Evolutionary conservation across 2,113 vertebrate species (phyloP).

Genomic region (Sigmodon hispidus): DNA sequence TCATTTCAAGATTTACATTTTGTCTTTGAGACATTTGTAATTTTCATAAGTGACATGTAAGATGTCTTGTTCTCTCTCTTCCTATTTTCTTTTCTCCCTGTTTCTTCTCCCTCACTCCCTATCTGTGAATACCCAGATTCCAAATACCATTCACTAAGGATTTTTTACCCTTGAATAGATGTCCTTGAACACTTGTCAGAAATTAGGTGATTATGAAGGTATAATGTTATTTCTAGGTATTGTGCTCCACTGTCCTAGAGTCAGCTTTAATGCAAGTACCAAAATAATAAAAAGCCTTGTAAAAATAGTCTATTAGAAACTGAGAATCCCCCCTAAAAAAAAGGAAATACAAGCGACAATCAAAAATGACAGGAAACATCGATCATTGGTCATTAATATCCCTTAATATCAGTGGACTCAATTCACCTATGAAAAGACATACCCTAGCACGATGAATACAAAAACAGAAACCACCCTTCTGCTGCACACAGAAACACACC

Average conservation of each 20-base stretch:
- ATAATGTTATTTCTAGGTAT: neutral
- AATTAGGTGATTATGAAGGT: neutral
- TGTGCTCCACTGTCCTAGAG: neutral
- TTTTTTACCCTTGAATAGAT: neutral
- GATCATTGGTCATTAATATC: too few relatives aligned
- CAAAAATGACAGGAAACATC: too few relatives aligned
- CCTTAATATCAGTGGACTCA: too few relatives aligned
- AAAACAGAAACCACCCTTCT: too few relatives aligned
- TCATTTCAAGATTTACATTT: neutral
- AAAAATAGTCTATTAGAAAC: too few relatives aligned
- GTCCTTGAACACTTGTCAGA: neutral
- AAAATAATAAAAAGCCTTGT: neutral
- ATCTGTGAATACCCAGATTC: neutral
- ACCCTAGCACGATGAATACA: too few relatives aligned
- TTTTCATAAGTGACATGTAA: neutral
- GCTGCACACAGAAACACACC: too few relatives aligned
- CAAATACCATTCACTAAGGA: neutral
- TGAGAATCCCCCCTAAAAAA: too few relatives aligned
- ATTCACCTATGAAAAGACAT: too few relatives aligned
- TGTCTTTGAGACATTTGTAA: neutral
- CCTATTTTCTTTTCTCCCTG: neutral
- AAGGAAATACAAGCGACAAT: too few relatives aligned
- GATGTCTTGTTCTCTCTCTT: neutral
- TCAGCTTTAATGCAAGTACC: neutral
- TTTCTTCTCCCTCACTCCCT: neutral